Evolutionary conservation across 2,888 invertebrate genomes (phyloP).

Genomic region (Chelonus formosanus): DNA sequence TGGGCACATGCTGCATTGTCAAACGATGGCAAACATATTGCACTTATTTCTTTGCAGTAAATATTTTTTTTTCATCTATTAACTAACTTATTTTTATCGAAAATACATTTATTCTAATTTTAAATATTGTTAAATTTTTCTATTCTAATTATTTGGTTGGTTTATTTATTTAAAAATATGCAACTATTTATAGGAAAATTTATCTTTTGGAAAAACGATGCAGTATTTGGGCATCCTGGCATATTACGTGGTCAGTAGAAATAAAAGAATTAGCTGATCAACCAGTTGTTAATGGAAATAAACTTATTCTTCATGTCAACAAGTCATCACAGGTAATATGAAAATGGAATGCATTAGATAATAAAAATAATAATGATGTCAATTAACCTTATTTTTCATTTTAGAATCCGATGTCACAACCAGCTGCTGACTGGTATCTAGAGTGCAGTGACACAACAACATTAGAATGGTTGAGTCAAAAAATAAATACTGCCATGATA

Average conservation of each 20-base stretch:
- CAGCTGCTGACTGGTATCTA: slow-evolving; percentile 75
- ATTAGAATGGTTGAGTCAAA: slow-evolving; percentile 76
- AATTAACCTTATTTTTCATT: slow-evolving; percentile 45
- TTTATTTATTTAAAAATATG: slow-evolving; percentile 9
- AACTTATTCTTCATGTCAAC: slow-evolving; percentile 76
- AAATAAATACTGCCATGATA: slow-evolving; percentile 79
- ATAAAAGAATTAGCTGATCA: slow-evolving; percentile 77
- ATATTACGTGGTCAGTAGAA: slow-evolving; percentile 78
- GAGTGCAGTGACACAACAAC: slow-evolving; percentile 72
- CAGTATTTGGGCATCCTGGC: slow-evolving; percentile 75
- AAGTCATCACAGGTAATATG: slow-evolving; percentile 59
- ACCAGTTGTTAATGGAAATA: slow-evolving; percentile 70
- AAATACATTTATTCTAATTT: too few species aligned
- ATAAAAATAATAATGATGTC: slow-evolving; percentile 19
- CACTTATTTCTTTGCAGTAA: slow-evolving; percentile 77
- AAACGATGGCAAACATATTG: slow-evolving; percentile 71
- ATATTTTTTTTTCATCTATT: slow-evolving; percentile 44
- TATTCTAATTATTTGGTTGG: background rate
- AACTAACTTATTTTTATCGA: too few species aligned
- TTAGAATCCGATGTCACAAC: slow-evolving; percentile 68
- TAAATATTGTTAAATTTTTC: background rate
- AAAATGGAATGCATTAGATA: background rate
- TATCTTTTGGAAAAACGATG: slow-evolving; percentile 76
- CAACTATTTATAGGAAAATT: slow-evolving; percentile 70
- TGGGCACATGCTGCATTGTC: slow-evolving; percentile 75